Conservation (phyloP, 2,888 invertebrate genomes). For the Lasioglossum villosulum region DNA sequence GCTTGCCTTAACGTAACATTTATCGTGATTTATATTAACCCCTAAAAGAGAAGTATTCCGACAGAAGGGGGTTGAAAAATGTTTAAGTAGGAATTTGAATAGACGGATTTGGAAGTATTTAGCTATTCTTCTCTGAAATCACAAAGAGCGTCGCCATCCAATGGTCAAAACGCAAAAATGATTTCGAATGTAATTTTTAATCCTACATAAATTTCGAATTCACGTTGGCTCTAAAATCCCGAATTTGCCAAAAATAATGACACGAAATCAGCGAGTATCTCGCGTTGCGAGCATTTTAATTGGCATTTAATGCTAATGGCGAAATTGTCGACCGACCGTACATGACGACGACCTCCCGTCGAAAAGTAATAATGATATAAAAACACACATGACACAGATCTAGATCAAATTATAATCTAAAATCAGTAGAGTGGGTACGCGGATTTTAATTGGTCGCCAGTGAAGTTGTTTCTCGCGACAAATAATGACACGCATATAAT, state of each 20-base stretch:
- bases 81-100: background rate
- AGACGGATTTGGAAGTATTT: background rate
- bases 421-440: background rate
- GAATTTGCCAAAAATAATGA: background rate
- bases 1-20: no score
- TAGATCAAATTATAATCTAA: background rate
- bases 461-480: background rate
- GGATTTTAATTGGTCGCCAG: constrained; percentile 6
- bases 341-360: background rate
- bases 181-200: background rate
- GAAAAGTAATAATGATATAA: background rate
- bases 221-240: background rate
- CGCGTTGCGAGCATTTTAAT: background rate
- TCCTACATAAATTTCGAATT: background rate
- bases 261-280: background rate
- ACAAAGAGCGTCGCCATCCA: background rate
- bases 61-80: background rate
- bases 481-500: background rate
- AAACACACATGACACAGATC: background rate
- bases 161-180: background rate
- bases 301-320: background rate
- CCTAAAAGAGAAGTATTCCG: background rate
- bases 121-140: background rate
- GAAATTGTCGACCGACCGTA: background rate
- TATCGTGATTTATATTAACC: background rate